A percentile compares a stretch with the other conserved stretches of the same genome.
Evolutionary conservation across 2,797 vertebrate species (phyloP).

Genomic region (Clarias fuscus): DNA sequence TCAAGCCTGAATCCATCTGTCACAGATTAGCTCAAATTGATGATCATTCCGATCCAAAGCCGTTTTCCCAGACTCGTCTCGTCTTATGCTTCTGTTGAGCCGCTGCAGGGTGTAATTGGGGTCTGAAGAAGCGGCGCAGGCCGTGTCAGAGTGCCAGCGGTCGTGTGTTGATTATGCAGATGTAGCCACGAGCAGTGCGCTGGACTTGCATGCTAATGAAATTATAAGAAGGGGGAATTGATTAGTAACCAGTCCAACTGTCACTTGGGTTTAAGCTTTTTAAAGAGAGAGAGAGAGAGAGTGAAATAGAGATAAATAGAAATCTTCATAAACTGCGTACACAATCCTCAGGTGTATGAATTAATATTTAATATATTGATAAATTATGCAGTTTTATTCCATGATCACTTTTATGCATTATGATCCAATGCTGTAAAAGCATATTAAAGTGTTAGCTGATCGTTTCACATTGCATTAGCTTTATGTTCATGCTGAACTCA

Average conservation of each 20-base stretch:
- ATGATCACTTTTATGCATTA: neutral
- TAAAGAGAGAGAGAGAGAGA: neutral
- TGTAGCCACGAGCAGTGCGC: conserved; percentile 4
- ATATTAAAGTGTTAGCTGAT: neutral
- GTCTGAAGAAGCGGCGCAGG: conserved; percentile 28
- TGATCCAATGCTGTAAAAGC: neutral
- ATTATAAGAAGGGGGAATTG: conserved; percentile 45
- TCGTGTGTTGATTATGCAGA: conserved; percentile 41
- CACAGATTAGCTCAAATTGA: conserved; percentile 1
- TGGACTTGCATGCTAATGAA: conserved; percentile 46
- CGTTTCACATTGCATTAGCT: neutral
- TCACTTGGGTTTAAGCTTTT: conserved; percentile 12
- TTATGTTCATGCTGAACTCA: neutral
- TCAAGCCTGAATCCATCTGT: neutral
- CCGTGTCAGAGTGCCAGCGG: conserved; percentile 19
- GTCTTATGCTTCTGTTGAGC: conserved; percentile 19
- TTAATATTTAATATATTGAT: neutral
- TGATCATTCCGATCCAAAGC: neutral
- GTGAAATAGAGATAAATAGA: neutral
- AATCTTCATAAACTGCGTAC: neutral
- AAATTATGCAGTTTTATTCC: neutral
- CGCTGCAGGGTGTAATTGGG: conserved; percentile 27
- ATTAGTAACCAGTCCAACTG: conserved; percentile 29
- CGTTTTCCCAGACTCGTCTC: conserved; percentile 1
- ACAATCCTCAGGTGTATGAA: neutral